These are phyloP conservation scores for Myopa testacea DNA, from an alignment of 2,888 invertebrate species.

Conservation along the genomic window DNA sequence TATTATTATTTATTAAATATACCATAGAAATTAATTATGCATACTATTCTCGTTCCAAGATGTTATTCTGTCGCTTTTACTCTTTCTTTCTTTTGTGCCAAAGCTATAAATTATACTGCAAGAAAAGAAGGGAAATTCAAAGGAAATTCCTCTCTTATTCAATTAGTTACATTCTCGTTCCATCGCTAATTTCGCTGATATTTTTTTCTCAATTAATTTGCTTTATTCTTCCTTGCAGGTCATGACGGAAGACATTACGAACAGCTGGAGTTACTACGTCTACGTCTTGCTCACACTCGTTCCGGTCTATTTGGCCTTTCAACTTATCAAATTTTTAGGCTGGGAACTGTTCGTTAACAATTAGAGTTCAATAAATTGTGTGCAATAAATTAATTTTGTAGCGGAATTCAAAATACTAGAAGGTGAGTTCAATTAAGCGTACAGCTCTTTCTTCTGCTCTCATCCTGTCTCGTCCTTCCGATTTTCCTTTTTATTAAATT, in stretches of 20 bases:
- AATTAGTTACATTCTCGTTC: too few relatives aligned
- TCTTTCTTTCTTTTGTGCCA: too few relatives aligned
- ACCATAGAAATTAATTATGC: too few relatives aligned
- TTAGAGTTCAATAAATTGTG: constrained; percentile 52
- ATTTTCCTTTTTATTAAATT: neutral
- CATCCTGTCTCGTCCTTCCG: neutral
- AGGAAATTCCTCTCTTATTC: too few relatives aligned
- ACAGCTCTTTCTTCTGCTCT: neutral
- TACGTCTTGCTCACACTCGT: constrained; percentile 65
- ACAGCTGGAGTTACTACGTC: constrained; percentile 66
- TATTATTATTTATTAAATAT: too few relatives aligned
- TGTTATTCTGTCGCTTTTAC: too few relatives aligned
- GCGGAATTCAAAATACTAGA: neutral
- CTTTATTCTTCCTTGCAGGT: constrained; percentile 42
- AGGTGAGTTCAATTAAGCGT: constrained; percentile 17
- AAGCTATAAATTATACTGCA: too few relatives aligned
- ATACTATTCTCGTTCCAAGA: too few relatives aligned
- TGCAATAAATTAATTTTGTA: neutral
- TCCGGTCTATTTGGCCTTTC: constrained; percentile 68
- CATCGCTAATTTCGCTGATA: neutral
- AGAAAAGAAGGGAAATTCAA: too few relatives aligned
- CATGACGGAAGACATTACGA: constrained; percentile 68
- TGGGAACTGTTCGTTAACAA: constrained; percentile 69
- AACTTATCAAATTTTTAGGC: constrained; percentile 68
- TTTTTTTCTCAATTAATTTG: neutral